These are phyloP conservation scores for Trichopria drosophilae DNA, from an alignment of 2,888 invertebrate species.

Conservation along the genomic window DNA sequence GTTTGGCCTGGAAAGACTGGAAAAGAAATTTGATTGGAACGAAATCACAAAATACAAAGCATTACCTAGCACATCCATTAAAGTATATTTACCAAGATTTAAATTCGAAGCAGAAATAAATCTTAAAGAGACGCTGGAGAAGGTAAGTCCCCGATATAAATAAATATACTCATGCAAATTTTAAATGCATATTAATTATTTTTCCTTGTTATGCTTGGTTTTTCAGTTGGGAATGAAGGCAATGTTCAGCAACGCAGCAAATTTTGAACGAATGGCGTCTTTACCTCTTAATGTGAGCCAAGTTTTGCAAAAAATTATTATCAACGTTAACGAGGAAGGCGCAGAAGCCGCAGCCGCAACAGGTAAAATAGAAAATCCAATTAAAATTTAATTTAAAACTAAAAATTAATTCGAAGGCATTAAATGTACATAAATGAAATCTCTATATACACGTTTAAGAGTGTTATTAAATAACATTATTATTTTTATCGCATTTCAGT, in stretches of 20 bases:
- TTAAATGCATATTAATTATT: too few relatives aligned
- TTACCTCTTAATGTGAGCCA: slow-evolving; percentile 56
- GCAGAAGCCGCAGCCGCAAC: slow-evolving; percentile 64
- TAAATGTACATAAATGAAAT: too few relatives aligned
- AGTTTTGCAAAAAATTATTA: slow-evolving; percentile 62
- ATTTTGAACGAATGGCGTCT: slow-evolving; percentile 57
- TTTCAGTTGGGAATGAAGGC: slow-evolving; percentile 57
- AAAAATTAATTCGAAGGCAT: slow-evolving; percentile 4
- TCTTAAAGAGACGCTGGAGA: slow-evolving; percentile 50
- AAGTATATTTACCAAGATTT: slow-evolving; percentile 60
- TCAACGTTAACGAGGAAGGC: slow-evolving; percentile 63
- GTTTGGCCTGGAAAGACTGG: slow-evolving; percentile 62
- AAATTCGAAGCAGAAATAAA: slow-evolving; percentile 59
- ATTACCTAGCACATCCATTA: slow-evolving; percentile 42
- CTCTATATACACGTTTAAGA: too few relatives aligned
- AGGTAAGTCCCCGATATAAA: slow-evolving; percentile 49
- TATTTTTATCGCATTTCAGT: slow-evolving; percentile 36
- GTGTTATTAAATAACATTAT: neutral
- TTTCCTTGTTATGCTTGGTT: too few relatives aligned
- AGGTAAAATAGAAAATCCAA: slow-evolving; percentile 48
- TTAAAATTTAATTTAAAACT: slow-evolving; percentile 25
- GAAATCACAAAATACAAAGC: slow-evolving; percentile 43
- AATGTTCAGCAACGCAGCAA: slow-evolving; percentile 56
- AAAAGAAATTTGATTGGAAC: slow-evolving; percentile 54
- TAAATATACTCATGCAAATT: neutral